phyloP scores from a whole-genome alignment of 1,140 invertebrate species.

The Bemisia tabaci region DNA sequence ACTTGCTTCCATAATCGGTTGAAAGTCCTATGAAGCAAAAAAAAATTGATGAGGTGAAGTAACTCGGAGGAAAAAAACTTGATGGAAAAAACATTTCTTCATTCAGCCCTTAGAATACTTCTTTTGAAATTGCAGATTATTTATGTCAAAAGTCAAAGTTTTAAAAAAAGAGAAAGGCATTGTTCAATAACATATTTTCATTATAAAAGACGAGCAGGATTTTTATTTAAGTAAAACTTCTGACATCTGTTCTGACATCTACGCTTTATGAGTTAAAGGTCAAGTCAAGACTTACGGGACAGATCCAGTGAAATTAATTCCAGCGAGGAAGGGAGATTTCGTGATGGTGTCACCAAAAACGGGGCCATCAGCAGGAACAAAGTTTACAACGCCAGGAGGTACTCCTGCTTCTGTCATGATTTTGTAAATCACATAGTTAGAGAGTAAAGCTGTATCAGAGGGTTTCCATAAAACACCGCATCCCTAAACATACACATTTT shows the following conservation, averaged over 20 bases:
- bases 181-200: no score
- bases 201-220: no score
- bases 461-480: slow-evolving; percentile 97
- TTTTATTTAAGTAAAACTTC: no score
- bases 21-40: slow-evolving; percentile 58
- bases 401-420: slow-evolving; percentile 86
- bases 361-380: slow-evolving; percentile 87
- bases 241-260: no score
- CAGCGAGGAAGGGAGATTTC: slow-evolving; percentile 67
- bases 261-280: no score
- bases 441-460: slow-evolving; percentile 91
- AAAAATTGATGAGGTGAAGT: no score
- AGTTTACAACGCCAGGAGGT: slow-evolving; percentile 93
- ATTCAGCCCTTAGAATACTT: no score
- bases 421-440: slow-evolving; percentile 90
- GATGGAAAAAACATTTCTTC: no score
- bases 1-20: slow-evolving; percentile 86
- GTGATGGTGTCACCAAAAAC: slow-evolving; percentile 90
- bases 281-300: slow-evolving; percentile 56
- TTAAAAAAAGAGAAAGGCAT: no score
- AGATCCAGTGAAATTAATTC: slow-evolving; percentile 95
- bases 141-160: no score
- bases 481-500: slow-evolving; percentile 42
- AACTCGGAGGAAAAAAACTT: no score
- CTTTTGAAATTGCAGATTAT: no score